Evolutionary conservation across 2,113 vertebrate genomes (phyloP).

Genomic region (Ictalurus punctatus): DNA sequence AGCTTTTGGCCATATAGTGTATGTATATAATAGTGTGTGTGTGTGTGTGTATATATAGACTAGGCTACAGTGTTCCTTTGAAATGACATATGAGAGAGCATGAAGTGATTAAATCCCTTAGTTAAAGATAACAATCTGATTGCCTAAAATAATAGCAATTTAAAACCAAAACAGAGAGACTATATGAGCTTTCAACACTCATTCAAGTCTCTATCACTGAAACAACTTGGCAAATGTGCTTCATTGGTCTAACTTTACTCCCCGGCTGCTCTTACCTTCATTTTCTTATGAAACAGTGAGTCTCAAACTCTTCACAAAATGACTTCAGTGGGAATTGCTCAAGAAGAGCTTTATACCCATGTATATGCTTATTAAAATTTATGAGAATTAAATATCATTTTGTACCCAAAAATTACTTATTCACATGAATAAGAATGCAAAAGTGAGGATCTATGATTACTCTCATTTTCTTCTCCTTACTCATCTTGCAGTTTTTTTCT

Average conservation of each 20-base stretch:
- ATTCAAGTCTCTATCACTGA: not conserved
- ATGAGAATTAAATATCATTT: not conserved
- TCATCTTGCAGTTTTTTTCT: slow-evolving; percentile 16
- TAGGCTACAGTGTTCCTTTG: no score
- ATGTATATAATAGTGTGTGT: not conserved
- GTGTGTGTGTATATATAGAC: no score
- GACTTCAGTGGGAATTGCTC: not conserved
- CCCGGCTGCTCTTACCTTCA: not conserved
- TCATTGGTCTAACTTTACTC: not conserved
- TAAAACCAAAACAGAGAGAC: not conserved
- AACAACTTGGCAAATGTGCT: not conserved
- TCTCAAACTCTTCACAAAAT: not conserved
- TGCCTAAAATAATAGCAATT: no score
- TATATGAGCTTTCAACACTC: not conserved
- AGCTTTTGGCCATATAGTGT: not conserved
- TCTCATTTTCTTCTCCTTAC: slow-evolving; percentile 7
- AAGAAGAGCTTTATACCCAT: not conserved
- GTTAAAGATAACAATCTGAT: no score
- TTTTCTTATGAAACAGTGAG: not conserved
- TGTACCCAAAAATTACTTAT: not conserved
- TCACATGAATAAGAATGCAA: not conserved
- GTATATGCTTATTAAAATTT: not conserved
- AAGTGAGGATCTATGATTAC: not conserved
- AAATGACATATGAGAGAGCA: no score
- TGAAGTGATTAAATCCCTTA: no score